A percentile compares a stretch with the other conserved stretches of the same genome.
Evolutionary conservation across 2,113 vertebrate species (phyloP).

Genomic region (Vulpes vulpes): DNA sequence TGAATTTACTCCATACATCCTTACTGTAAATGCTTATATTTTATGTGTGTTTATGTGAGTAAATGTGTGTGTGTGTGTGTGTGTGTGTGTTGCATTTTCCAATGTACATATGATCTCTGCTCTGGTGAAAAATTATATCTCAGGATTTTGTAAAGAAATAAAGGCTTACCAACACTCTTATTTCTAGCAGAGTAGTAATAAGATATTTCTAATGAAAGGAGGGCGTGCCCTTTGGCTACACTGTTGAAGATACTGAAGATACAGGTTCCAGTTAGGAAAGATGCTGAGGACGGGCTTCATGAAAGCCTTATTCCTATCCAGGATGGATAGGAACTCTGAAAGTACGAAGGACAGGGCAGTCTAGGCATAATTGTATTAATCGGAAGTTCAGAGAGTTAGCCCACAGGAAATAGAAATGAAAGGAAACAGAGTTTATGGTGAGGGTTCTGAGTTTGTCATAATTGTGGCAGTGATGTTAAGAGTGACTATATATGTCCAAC

Average conservation of each 20-base stretch:
- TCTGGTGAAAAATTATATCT: background rate
- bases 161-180: background rate
- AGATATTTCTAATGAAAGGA: background rate
- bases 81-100: background rate
- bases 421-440: background rate
- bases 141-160: background rate
- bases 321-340: background rate
- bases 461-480: background rate
- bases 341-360: background rate
- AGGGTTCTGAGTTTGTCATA: background rate
- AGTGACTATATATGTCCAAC: background rate
- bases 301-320: background rate
- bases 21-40: background rate
- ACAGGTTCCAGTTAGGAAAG: background rate
- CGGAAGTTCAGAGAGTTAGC: background rate
- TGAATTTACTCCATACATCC: background rate
- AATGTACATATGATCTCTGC: background rate
- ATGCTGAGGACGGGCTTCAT: background rate
- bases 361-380: background rate
- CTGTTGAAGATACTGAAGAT: background rate
- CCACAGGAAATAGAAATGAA: background rate
- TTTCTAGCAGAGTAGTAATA: background rate
- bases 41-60: background rate
- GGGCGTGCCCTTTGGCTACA: background rate
- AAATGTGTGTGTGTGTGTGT: background rate